phyloP scores from a whole-genome alignment of 2,797 vertebrate genomes.

The Sebastes umbrosus region DNA sequence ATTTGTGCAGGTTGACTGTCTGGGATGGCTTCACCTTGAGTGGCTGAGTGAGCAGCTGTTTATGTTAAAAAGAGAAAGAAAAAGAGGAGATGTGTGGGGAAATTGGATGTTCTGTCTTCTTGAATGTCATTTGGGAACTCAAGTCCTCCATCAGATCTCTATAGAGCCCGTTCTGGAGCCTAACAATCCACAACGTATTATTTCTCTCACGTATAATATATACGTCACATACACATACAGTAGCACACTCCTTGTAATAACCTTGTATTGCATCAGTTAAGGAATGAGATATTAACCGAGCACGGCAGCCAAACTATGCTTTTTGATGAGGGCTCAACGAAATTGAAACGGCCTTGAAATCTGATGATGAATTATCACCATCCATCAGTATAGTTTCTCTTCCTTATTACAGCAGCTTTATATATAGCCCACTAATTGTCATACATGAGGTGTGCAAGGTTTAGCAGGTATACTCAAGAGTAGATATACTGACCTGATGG shows the following conservation, averaged over 20 bases:
- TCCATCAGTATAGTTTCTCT: background rate
- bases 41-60: background rate
- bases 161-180: constrained; percentile 21
- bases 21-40: constrained; percentile 28
- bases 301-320: background rate
- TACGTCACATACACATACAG: background rate
- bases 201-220: constrained; percentile 1
- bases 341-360: constrained; percentile 29
- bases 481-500: background rate
- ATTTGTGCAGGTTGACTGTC: background rate
- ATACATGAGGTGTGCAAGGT: background rate
- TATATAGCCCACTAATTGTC: background rate
- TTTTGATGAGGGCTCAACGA: constrained; percentile 31
- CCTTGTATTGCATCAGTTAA: constrained; percentile 27
- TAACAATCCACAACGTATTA: constrained; percentile 22
- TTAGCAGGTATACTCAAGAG: background rate
- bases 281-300: constrained; percentile 38
- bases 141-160: constrained; percentile 12
- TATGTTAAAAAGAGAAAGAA: background rate
- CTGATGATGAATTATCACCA: background rate
- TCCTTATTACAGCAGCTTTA: constrained; percentile 1
- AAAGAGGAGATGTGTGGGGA: background rate
- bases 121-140: constrained; percentile 33
- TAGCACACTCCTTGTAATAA: constrained; percentile 25
- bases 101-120: constrained; percentile 9